Percentiles rank a stretch among this genome's conserved stretches.
Conservation (phyloP, 2,888 invertebrate species). For the Tachystola acroxantha region DNA sequence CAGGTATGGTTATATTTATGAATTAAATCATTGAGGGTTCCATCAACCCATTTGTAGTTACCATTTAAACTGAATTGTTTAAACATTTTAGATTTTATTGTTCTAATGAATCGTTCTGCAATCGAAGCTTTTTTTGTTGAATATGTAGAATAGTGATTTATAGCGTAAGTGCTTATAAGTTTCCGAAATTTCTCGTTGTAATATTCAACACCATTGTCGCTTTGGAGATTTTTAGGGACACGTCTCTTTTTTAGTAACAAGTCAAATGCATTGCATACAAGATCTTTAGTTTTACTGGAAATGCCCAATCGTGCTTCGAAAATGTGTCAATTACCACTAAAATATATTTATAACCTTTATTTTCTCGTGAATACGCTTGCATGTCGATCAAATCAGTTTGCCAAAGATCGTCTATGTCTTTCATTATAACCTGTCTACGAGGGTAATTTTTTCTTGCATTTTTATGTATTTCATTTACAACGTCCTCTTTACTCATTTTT, state of each 20-base stretch:
- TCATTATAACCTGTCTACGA: constrained; percentile 31
- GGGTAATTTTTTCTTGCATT: constrained; percentile 31
- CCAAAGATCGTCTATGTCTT: constrained; percentile 48
- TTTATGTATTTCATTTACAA: constrained; percentile 12
- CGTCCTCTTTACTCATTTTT: constrained; percentile 7
- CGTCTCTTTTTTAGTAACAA: background rate
- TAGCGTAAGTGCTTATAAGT: constrained; percentile 4
- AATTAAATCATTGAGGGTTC: constrained; percentile 6
- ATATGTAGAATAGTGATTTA: constrained; percentile 13
- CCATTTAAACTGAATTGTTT: constrained; percentile 11
- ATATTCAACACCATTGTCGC: constrained; percentile 12
- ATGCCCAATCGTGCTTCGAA: constrained; percentile 14
- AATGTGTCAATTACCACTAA: constrained; percentile 12
- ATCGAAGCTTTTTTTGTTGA: constrained; percentile 15
- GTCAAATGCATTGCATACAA: background rate
- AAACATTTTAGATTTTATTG: constrained; percentile 11
- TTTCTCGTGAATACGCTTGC: constrained; percentile 12
- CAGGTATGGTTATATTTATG: constrained; percentile 10
- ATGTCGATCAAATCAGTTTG: constrained; percentile 47
- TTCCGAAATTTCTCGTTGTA: constrained; percentile 3
- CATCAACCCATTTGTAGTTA: constrained; percentile 11
- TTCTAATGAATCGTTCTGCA: constrained; percentile 16
- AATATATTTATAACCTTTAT: constrained; percentile 12
- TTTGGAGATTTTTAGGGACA: constrained; percentile 13
- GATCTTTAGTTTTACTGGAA: constrained; percentile 8